These are phyloP conservation scores for Oxyscelio sp. DNA, from an alignment of 2,888 invertebrate species.

Conservation along the genomic window DNA sequence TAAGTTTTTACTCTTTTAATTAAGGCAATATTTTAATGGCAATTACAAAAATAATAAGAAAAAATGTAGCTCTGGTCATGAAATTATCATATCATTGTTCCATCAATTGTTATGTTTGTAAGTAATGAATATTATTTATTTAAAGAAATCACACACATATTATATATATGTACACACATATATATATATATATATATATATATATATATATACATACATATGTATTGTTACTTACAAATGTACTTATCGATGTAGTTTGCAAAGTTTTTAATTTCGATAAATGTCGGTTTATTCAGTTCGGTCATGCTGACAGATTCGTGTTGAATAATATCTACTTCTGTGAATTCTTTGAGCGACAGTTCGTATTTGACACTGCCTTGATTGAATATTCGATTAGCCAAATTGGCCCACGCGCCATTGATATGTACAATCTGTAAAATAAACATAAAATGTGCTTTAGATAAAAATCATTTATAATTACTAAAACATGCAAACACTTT, in stretches of 20 bases:
- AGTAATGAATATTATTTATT: too few species aligned
- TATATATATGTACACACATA: too few species aligned
- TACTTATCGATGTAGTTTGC: background rate
- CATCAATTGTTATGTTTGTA: too few species aligned
- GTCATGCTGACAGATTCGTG: background rate
- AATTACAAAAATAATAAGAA: too few species aligned
- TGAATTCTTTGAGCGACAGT: background rate
- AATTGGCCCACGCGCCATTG: constrained; percentile 16
- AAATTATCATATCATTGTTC: too few species aligned
- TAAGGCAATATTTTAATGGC: too few species aligned
- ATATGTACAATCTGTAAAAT: constrained; percentile 26
- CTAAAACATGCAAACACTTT: background rate
- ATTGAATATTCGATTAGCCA: constrained; percentile 6
- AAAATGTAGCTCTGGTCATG: too few species aligned
- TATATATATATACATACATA: too few species aligned
- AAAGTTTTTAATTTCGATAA: constrained; percentile 1
- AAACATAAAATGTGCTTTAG: too few species aligned
- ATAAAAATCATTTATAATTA: background rate
- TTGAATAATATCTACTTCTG: constrained; percentile 13
- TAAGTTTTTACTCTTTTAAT: too few species aligned
- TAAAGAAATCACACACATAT: too few species aligned
- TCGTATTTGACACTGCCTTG: constrained; percentile 16
- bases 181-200: background rate
- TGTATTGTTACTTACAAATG: constrained; percentile 9
- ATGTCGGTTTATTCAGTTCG: background rate